Base-by-base conservation (phyloP, 2,888 invertebrate genomes). In the Plutella xylostella region DNA sequence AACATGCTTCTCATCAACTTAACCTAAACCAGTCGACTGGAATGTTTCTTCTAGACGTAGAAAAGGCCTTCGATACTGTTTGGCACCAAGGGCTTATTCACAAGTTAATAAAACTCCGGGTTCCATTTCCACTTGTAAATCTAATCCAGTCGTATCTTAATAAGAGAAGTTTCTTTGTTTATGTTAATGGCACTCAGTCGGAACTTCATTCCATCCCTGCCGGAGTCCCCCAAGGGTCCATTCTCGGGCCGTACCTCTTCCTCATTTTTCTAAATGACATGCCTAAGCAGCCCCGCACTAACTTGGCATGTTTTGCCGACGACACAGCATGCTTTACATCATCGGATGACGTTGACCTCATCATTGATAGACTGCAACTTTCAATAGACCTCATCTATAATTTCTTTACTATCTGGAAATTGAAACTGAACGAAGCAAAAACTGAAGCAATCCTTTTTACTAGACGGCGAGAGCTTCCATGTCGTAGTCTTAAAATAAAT, bases 91-190 rank as follows among this genome's bases (percentile, higher is more conserved):
- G 37, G 1, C 37, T 43, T 4, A 9, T 43, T 3, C 43, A 43
- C 12, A 43, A 43, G 28, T 28, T 43, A n/a, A 15, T 50, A 0
- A 33, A 11, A 3, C 28, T 53, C 1, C 2, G 45, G 0, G 17
- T 45, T 12, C 55, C 53, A 1, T 43, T 28, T 4, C 39, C 43
- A 1, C 12, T 55, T 0, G 45, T 53, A 0, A 25, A 15, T 15
- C 31, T 53, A 12, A n/a, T 56, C 19, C 49, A 46, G 11, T 50
- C 53, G 4, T 58, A 54, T 46, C 48, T 60, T 0, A 2, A 30
- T 0, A 17, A 50, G 6, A 33, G 59, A 1, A 39, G 22, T 1
- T 55, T 56, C 45, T 40, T 22, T 0, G 60, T 58, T 1, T 28
- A 44, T n/a, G 49, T 57, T 0, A 54, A 54, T 2, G 42, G 35